Percentiles rank a stretch among this genome's conserved stretches.
These are phyloP conservation scores for Drymonia ruficornis DNA, from an alignment of 2,888 invertebrate species.

Conservation along the genomic window DNA sequence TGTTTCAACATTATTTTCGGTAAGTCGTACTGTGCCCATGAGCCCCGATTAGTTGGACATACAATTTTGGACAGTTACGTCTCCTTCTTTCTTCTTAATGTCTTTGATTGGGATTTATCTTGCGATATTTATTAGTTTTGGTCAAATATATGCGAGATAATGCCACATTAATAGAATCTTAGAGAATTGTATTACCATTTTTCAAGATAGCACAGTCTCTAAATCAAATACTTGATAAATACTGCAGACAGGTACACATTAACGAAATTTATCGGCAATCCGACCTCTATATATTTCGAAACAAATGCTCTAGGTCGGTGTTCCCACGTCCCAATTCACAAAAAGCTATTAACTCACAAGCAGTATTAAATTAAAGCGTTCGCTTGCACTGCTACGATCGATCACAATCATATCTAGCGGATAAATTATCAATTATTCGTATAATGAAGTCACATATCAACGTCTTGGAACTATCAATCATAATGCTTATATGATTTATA, in stretches of 20 bases:
- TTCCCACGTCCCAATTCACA: slow-evolving; percentile 8
- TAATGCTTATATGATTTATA: slow-evolving; percentile 5
- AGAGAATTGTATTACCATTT: neutral
- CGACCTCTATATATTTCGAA: slow-evolving; percentile 5
- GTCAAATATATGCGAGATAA: too few relatives aligned
- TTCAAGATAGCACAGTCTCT: slow-evolving; percentile 4
- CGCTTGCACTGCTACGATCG: slow-evolving; percentile 1
- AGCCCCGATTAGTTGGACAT: too few relatives aligned
- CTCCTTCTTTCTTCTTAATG: too few relatives aligned
- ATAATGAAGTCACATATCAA: slow-evolving; percentile 16
- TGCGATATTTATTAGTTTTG: too few relatives aligned
- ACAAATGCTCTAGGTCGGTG: neutral
- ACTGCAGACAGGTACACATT: neutral
- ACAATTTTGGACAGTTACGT: too few relatives aligned
- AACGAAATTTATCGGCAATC: neutral
- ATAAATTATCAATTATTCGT: slow-evolving; percentile 8
- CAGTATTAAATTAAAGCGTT: slow-evolving; percentile 4
- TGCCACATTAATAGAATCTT: too few relatives aligned
- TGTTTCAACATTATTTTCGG: too few relatives aligned
- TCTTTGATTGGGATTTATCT: too few relatives aligned
- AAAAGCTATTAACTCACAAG: slow-evolving; percentile 6
- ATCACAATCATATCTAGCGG: slow-evolving; percentile 6
- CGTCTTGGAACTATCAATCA: slow-evolving; percentile 24
- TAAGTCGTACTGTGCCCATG: too few relatives aligned
- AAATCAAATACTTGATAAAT: slow-evolving; percentile 3